Evolutionary conservation across 2,797 vertebrate genomes (phyloP).

Genomic region (Cirrhinus mrigala): DNA sequence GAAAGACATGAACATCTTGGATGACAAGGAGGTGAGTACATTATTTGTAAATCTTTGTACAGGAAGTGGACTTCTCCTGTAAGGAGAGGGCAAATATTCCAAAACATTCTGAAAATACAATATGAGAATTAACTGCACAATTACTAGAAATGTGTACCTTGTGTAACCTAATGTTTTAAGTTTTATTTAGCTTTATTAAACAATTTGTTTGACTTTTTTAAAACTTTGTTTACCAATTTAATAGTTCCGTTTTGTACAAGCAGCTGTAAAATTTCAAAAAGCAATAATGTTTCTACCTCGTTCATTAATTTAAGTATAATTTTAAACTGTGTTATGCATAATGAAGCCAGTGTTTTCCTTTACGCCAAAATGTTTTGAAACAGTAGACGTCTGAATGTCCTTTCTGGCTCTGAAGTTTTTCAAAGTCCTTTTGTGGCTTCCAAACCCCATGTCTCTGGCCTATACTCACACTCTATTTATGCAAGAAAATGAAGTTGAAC

Average conservation of each 20-base stretch:
- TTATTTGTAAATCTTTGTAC: too few relatives aligned
- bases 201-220: not conserved
- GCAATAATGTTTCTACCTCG: not conserved
- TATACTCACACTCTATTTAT: slow-evolving; percentile 84
- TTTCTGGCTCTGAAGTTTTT: slow-evolving; percentile 80
- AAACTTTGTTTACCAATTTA: not conserved
- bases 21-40: too few relatives aligned
- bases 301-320: slow-evolving; percentile 18
- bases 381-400: slow-evolving; percentile 69
- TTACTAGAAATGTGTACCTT: too few relatives aligned
- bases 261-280: not conserved
- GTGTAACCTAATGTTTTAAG: not conserved
- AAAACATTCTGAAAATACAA: too few relatives aligned
- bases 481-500: slow-evolving; percentile 85
- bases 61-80: too few relatives aligned
- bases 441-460: slow-evolving; percentile 84
- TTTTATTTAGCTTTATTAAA: not conserved
- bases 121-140: too few relatives aligned
- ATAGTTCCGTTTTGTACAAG: not conserved
- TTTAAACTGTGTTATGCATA: slow-evolving; percentile 8
- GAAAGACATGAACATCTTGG: too few relatives aligned
- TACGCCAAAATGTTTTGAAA: slow-evolving; percentile 38
- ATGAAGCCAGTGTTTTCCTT: slow-evolving; percentile 36
- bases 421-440: slow-evolving; percentile 80
- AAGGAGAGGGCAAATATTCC: too few relatives aligned